Evolutionary conservation across 2,888 invertebrate species (phyloP).

Genomic region (Drosophila yooni): DNA sequence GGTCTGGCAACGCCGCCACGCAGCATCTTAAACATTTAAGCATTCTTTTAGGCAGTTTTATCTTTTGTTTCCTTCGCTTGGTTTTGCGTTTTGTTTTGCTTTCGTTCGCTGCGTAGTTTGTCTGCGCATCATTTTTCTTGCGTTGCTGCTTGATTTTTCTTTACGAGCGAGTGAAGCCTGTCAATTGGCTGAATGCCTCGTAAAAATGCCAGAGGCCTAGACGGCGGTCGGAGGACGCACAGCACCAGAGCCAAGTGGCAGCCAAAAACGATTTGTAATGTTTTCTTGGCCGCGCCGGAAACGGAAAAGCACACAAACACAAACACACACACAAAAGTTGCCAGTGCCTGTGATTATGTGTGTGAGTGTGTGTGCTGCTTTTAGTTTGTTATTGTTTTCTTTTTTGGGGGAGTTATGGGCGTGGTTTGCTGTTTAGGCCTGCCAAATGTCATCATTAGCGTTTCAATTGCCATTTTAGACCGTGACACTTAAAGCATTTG

Average conservation of each 20-base stretch:
- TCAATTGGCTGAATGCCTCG: conserved; percentile 82
- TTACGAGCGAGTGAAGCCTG: conserved; percentile 81
- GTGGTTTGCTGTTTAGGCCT: conserved; percentile 65
- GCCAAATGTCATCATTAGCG: conserved; percentile 81
- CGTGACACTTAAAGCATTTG: conserved; percentile 77
- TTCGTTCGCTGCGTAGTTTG: conserved; percentile 55
- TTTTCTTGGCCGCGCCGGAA: conserved; percentile 74
- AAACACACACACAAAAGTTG: conserved; percentile 25
- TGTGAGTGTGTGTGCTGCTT: conserved; percentile 53
- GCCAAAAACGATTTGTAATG: conserved; percentile 80
- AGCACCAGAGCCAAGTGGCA: conserved; percentile 41
- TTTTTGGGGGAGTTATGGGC: conserved; percentile 3
- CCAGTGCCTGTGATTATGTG: not conserved
- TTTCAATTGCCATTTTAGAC: conserved; percentile 80
- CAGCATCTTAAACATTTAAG: conserved; percentile 74
- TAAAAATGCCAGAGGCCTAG: conserved; percentile 78
- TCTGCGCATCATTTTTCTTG: conserved; percentile 78
- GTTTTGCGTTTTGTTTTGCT: conserved; percentile 15
- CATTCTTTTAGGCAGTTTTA: conserved; percentile 64
- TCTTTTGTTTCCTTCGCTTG: not conserved
- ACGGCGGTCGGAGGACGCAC: conserved; percentile 13
- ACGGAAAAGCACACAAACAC: conserved; percentile 63
- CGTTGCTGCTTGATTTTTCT: conserved; percentile 66
- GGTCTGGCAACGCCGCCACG: conserved; percentile 46
- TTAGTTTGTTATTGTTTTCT: conserved; percentile 77